Conservation (phyloP, 2,113 vertebrate genomes). For the Prietella phreatophila region DNA sequence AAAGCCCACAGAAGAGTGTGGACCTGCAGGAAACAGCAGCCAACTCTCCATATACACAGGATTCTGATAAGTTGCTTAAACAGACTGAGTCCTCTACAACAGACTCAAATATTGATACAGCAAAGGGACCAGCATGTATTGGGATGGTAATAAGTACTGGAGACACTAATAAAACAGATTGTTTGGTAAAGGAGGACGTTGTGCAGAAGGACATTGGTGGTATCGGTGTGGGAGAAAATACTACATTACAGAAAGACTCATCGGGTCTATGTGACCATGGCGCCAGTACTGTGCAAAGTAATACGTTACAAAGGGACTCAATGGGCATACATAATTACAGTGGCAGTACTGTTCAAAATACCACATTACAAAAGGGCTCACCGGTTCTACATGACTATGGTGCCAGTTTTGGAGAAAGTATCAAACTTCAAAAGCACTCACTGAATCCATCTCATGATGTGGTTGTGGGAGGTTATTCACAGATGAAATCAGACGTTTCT, state of each 20-base stretch:
- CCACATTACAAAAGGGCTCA: neutral
- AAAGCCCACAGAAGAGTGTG: constrained; percentile 47
- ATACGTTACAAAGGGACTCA: neutral
- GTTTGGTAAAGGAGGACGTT: constrained; percentile 7
- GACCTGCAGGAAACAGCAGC: constrained; percentile 1
- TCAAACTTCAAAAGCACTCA: neutral
- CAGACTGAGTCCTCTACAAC: neutral
- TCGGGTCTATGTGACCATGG: neutral
- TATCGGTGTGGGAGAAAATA: neutral
- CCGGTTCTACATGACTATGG: neutral
- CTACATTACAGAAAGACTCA: neutral
- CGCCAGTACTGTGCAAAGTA: neutral
- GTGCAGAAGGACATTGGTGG: constrained; percentile 1
- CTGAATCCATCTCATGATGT: neutral
- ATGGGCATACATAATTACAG: neutral
- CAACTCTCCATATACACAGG: neutral
- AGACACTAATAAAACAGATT: constrained; percentile 1
- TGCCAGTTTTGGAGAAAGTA: neutral
- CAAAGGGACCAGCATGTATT: neutral
- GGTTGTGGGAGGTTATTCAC: constrained; percentile 4
- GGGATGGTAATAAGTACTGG: neutral
- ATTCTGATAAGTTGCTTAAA: constrained; percentile 8
- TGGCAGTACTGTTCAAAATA: neutral
- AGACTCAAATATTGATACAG: neutral
- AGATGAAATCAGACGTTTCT: constrained; percentile 15